Evolutionary conservation across 2,113 vertebrate genomes (phyloP), one percentile per base, ranked within the genome.

Genomic region (Amphilophus citrinellus): DNA sequence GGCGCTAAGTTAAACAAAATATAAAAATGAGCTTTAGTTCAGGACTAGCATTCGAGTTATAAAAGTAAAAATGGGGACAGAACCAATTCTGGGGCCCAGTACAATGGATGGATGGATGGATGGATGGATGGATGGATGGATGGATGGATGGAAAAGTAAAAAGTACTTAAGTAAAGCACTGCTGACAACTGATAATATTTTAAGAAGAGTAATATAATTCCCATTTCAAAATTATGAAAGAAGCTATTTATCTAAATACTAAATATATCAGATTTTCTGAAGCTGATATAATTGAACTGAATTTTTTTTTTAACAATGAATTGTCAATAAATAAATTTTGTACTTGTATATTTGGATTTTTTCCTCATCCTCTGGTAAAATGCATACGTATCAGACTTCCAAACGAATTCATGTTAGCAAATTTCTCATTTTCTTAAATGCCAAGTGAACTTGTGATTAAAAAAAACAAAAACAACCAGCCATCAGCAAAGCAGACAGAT

Each of bases 401-500:
- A 63, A 84, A 50, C 77, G 11, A 61, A 73, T 83, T 80, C 27
- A 37, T 80, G 63, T 84, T 76, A 2, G 44, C 61, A 81, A 80
- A 75, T 76, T 62, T 4, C 24, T 0, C 0, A 39, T 65, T 86
- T 59, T 61, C 76, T 80, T 17, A 76, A 71, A 83, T 73, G 60
- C 65, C 66, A 35, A 20, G 47, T 83, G 56, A 84, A 87, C 17
- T 76, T 27, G 37, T 59, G 56, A 84, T 84, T 32, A 20, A 68
- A 83, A 77, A 79, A 27, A 6, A 35, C n/a, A 87, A 83, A 53
- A 84, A 88, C 68, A 87, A 30, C 13, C 15, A 84, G 66, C 17
- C 66, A 35, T 58, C 68, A 85, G 84, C 78, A 84, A 73, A 88
- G 76, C 42, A 47, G 61, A 61, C 77, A 27, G 32, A 91, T 84